Evolutionary conservation across 1,140 invertebrate species (phyloP), one percentile per base, ranked within the genome.

Genomic region (Sarcophaga peregrina): DNA sequence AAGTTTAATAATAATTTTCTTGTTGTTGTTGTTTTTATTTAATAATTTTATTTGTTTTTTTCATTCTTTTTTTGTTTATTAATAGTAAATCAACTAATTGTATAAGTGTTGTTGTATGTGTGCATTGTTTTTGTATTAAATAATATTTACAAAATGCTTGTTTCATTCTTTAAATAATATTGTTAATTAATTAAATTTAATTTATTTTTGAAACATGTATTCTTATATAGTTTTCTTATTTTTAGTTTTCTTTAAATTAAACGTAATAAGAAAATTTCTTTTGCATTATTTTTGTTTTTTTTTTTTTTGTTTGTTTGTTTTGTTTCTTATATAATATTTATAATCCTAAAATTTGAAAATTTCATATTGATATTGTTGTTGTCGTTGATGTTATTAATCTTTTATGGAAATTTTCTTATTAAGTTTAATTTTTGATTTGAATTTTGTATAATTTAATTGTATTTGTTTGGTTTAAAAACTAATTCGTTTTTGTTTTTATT

Each of bases 21-120:
- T 50, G 75, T 88, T 88, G 86, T 87, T 88, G 88, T 88, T 88
- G 87, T 88, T 68, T 68, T 17, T 10, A 15, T 58, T 58, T 58
- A 20, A 58, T 58, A 20, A 37, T 37, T 37, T 37, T 37, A 4
- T 83, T 20, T 37, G 80, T 88, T 88, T 86, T 88, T 68, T 68
- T 17, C 0, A 9, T 58, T 58, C 4, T 47, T 78, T 58, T 46
- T 83, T 20, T 37, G 80, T 74, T 80, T 78, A 13, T 62, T 83
- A 81, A 75, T 83, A 83, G 80, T 83, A 83, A 37, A 54, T 82
- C 45, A 76, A 81, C 72, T 83, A 68, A 83, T 80, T 78, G 81
- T 83, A 84, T 84, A 75, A 82, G 76, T 82, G 73, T 80, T 75
- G 68, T 74, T 84, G 58, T 85, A 81, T 80, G 81, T 82, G 81